These are phyloP conservation scores for Galendromus occidentalis DNA, from an alignment of 1,140 invertebrate species.

Conservation along the genomic window DNA sequence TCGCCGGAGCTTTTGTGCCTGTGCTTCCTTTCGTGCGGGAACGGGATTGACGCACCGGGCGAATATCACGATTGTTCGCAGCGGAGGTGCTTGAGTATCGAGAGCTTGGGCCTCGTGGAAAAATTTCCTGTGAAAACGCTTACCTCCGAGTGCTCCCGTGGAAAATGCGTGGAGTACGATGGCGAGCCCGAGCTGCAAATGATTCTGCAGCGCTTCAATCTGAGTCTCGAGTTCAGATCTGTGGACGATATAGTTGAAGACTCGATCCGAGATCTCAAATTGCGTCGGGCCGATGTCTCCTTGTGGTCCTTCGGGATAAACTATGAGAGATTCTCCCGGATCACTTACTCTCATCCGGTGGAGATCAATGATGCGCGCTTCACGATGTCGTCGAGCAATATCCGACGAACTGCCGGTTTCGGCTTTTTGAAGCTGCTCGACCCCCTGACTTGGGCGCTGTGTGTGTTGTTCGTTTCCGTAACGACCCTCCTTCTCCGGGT, in stretches of 20 bases:
- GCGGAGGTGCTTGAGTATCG: neutral
- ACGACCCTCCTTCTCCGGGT: neutral
- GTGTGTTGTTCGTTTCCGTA: neutral
- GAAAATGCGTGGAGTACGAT: no score
- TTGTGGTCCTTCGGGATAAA: no score
- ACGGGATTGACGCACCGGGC: neutral
- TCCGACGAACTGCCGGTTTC: neutral
- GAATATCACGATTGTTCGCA: neutral
- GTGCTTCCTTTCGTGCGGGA: neutral
- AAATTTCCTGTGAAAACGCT: neutral
- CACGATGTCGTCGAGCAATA: neutral
- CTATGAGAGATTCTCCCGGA: no score
- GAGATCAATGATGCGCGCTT: neutral
- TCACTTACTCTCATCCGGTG: neutral
- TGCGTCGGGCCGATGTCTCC: no score
- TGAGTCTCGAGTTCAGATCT: no score
- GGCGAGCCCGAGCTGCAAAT: no score
- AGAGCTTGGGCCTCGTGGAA: neutral
- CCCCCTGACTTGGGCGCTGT: neutral
- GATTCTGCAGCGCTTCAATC: no score
- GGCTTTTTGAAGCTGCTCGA: neutral
- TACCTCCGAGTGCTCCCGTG: neutral
- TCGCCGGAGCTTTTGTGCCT: neutral
- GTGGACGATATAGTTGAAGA: no score
- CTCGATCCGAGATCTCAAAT: no score